These are phyloP conservation scores for Sebastes cheni DNA, from an alignment of 2,797 vertebrate genomes.

Conservation along the genomic window DNA sequence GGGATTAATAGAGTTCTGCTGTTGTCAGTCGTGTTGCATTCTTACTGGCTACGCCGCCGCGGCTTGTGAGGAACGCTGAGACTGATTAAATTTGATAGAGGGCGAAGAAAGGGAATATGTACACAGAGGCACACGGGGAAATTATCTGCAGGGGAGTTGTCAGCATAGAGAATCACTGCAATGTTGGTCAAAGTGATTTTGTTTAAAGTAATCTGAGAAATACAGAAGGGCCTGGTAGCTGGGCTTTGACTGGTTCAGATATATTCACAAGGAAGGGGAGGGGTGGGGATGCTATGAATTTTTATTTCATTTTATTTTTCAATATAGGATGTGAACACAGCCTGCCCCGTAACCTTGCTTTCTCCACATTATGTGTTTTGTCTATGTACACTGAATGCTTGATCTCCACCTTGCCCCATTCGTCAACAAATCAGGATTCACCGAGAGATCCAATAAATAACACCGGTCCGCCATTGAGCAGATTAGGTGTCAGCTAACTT, in stretches of 20 bases:
- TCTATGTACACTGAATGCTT: conserved; percentile 62
- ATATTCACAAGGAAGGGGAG: conserved; percentile 28
- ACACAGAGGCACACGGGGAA: conserved; percentile 68
- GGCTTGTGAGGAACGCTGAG: conserved; percentile 63
- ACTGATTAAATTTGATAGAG: conserved; percentile 83
- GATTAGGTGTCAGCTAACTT: conserved; percentile 85
- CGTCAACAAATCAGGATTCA: conserved; percentile 68
- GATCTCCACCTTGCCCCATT: conserved; percentile 49
- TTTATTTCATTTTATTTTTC: conserved; percentile 57
- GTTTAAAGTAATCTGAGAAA: conserved; percentile 76
- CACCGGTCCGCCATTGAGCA: conserved; percentile 71
- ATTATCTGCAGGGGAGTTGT: conserved; percentile 77
- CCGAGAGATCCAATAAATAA: conserved; percentile 77
- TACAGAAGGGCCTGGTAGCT: conserved; percentile 36
- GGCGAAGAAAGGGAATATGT: conserved; percentile 73
- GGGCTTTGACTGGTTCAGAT: conserved; percentile 48
- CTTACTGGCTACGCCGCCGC: conserved; percentile 56
- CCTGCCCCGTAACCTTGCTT: conserved; percentile 54
- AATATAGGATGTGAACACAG: conserved; percentile 39
- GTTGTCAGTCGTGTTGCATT: conserved; percentile 73
- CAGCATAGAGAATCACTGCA: conserved; percentile 71
- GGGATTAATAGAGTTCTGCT: conserved; percentile 78
- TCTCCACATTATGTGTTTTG: conserved; percentile 63
- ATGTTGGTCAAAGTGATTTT: conserved; percentile 77
- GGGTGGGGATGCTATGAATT: conserved; percentile 44